Evolutionary conservation across 2,113 vertebrate genomes (phyloP).

Genomic region (Cygnus atratus): DNA sequence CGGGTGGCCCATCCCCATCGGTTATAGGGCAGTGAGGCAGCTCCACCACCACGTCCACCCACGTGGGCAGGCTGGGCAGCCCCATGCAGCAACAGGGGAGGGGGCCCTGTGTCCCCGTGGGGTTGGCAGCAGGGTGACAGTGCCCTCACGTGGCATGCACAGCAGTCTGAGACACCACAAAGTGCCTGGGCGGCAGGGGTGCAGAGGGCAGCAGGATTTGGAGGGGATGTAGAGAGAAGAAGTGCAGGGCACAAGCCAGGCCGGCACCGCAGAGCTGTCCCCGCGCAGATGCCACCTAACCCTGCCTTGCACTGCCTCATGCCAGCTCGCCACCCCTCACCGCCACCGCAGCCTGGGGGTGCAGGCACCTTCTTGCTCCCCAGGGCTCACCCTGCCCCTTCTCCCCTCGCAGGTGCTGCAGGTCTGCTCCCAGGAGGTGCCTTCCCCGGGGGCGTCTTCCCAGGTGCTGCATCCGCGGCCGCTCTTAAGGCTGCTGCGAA

Average conservation of each 20-base stretch:
- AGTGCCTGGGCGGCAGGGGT: background rate
- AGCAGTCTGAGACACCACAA: background rate
- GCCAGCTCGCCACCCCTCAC: background rate
- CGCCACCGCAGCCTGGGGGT: rapidly evolving
- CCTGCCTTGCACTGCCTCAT: background rate
- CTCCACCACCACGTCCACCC: rapidly evolving
- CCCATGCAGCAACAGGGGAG: rapidly evolving
- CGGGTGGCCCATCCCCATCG: rapidly evolving
- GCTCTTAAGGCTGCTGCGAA: slow-evolving; percentile 79
- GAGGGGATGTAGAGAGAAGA: background rate
- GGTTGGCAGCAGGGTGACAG: background rate
- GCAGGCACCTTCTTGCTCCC: background rate
- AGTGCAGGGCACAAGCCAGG: background rate
- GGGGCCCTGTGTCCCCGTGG: rapidly evolving
- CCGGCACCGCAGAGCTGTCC: background rate
- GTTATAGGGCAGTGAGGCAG: background rate
- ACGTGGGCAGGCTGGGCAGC: background rate
- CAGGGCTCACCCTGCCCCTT: rapidly evolving
- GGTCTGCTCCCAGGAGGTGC: slow-evolving; percentile 36
- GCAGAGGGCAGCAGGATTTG: background rate
- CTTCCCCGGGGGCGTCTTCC: slow-evolving; percentile 53
- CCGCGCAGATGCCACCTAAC: background rate
- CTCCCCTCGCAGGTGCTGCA: background rate
- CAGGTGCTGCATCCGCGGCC: slow-evolving; percentile 37
- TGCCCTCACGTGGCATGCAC: rapidly evolving